phyloP scores from a whole-genome alignment of 2,113 vertebrate species.

The Typhlomys cinereus region DNA sequence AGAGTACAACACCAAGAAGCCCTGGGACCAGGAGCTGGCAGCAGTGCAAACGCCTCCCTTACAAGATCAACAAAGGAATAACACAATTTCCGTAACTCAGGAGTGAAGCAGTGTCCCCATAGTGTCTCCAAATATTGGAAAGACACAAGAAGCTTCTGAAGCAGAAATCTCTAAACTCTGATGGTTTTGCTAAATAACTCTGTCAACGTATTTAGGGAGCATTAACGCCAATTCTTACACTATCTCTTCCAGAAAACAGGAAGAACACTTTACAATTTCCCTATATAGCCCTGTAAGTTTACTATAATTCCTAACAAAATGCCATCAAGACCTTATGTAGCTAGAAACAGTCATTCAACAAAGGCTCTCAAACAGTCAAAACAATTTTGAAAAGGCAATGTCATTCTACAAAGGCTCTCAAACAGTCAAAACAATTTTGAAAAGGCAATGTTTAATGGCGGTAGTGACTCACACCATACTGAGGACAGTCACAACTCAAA shows the following conservation, averaged over 20 bases:
- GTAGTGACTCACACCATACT: background rate
- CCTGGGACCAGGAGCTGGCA: background rate
- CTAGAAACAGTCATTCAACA: background rate
- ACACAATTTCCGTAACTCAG: background rate
- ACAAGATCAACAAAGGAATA: background rate
- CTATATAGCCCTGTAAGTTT: background rate
- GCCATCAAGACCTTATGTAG: background rate
- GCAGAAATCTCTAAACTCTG: background rate
- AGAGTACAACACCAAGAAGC: background rate
- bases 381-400: background rate
- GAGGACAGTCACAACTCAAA: background rate
- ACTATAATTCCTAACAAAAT: background rate
- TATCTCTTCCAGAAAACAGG: background rate
- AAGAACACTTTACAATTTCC: background rate
- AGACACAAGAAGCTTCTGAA: background rate
- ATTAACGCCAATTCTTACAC: background rate
- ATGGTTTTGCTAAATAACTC: background rate
- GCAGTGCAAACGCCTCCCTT: background rate
- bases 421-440: background rate
- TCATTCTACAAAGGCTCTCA: background rate
- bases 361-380: background rate
- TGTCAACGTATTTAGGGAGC: background rate
- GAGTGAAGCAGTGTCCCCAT: background rate
- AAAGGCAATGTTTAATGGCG: background rate
- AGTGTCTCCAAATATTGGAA: background rate